Evolutionary conservation across 2,888 invertebrate species (phyloP), one percentile per base, ranked within the genome.

Genomic region (Metalampra italica): DNA sequence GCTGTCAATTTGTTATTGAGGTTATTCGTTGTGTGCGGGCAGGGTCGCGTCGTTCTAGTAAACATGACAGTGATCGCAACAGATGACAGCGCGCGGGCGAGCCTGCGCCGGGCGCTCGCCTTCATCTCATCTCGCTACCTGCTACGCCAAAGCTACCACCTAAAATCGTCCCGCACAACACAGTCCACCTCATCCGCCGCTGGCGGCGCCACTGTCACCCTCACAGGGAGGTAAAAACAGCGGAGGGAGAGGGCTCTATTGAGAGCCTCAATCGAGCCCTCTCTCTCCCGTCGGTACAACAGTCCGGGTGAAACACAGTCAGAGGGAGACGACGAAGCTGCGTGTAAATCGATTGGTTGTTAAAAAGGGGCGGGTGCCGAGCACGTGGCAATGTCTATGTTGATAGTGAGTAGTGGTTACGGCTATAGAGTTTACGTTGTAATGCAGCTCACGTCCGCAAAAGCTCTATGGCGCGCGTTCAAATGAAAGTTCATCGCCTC

Each of bases 61-160:
- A 87, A 86, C 88, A 89, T 88, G 86, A 86, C 87, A 85, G 84
- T 78, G 76, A 62, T 76, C 69, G 84, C 85, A 88, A 86, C 87
- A 87, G 87, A 86, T 88, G 88, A 86, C 75, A 77, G 76, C 80
- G 84, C 84, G 83, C 84, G 82, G 82, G 71, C 82, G 79, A 61
- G 77, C 82, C 84, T 87, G 86, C 86, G 86, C 85, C 83, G 62
- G 68, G 66, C 63, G 66, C 62, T 70, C 73, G 68, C 58, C 30
- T 67, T 84, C 83, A 84, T 85, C 80, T 83, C 87, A 83, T 86
- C 73, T 72, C 78, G 70, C 59, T 59, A 59, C 59, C 70, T 15
- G 32, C 37, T 32, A 30, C 39, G 36, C 43, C 15, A 38, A 38
- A 45, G 38, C 38, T 45, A 36, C 44, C 41, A 13, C 38, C 22